phyloP scores from a whole-genome alignment of 2,888 invertebrate species.

The Caenorhabditis doughertyi region DNA sequence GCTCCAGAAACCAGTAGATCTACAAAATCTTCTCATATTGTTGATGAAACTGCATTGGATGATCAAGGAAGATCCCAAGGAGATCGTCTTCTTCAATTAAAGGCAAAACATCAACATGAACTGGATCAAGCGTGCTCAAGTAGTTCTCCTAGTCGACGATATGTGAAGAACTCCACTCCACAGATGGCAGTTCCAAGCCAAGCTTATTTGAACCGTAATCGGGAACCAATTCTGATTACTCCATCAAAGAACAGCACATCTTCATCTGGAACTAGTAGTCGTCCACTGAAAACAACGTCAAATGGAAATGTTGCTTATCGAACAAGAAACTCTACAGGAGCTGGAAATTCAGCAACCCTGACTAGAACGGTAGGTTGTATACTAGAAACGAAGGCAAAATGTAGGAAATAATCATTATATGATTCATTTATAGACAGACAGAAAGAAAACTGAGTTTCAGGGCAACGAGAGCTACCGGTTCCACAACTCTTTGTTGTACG shows the following conservation, averaged over 20 bases:
- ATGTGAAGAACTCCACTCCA: constrained; percentile 7
- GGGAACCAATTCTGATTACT: constrained; percentile 26
- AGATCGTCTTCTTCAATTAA: constrained; percentile 79
- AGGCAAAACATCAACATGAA: constrained; percentile 72
- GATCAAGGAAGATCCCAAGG: constrained; percentile 80
- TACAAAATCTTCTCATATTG: not conserved
- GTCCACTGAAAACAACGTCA: constrained; percentile 17
- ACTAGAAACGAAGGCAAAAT: no score
- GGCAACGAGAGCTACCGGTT: constrained; percentile 61
- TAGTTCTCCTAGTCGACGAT: constrained; percentile 12
- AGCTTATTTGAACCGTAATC: constrained; percentile 56
- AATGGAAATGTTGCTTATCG: constrained; percentile 50
- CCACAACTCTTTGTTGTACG: constrained; percentile 60
- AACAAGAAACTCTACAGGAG: constrained; percentile 29
- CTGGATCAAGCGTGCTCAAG: not conserved
- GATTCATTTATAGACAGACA: no score
- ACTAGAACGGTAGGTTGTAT: constrained; percentile 48
- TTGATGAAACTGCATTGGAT: constrained; percentile 76
- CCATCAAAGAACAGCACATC: constrained; percentile 1
- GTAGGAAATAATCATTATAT: no score
- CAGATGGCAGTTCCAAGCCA: constrained; percentile 56
- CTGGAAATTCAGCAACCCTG: constrained; percentile 1
- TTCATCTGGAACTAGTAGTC: constrained; percentile 10
- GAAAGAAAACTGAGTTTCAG: constrained; percentile 40
- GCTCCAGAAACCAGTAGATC: not conserved